A percentile compares a stretch with the other conserved stretches of the same genome.
Conservation (phyloP, 2,888 invertebrate species). For the Tridacna crocea region DNA sequence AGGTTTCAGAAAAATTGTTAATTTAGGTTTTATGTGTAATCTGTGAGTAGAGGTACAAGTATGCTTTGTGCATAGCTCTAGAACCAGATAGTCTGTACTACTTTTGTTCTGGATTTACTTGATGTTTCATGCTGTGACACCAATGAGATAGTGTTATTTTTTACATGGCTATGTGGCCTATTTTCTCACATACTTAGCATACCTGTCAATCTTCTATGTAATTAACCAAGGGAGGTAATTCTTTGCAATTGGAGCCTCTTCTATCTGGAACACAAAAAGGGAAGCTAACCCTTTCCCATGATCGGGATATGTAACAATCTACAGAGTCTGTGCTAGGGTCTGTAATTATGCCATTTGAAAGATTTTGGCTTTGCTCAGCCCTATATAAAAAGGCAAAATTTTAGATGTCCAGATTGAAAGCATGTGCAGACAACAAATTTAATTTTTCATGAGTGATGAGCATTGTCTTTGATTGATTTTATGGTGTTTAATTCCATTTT, state of each 20-base stretch:
- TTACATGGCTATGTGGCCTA: conserved; percentile 18
- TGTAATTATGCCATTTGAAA: neutral
- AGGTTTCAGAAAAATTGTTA: too few species aligned
- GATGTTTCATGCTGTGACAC: conserved; percentile 21
- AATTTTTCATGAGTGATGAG: too few species aligned
- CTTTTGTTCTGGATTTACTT: conserved; percentile 5
- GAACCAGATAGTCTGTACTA: neutral
- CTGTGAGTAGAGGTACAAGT: too few species aligned
- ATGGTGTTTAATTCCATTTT: too few species aligned
- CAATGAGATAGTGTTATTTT: conserved; percentile 11
- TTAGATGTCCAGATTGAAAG: neutral
- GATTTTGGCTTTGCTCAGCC: neutral
- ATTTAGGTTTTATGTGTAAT: too few species aligned
- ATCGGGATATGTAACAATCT: too few species aligned
- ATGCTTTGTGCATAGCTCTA: too few species aligned
- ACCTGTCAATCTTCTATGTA: conserved; percentile 8
- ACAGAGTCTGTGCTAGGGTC: neutral
- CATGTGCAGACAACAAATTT: too few species aligned
- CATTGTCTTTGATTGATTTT: too few species aligned
- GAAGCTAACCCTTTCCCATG: neutral
- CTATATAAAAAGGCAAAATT: neutral
- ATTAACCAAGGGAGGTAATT: conserved; percentile 16
- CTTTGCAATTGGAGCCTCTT: neutral
- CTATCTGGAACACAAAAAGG: neutral
- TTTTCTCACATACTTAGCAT: conserved; percentile 7